Conservation (phyloP, 2,797 vertebrate species). For the Premnoplex brunnescens region DNA sequence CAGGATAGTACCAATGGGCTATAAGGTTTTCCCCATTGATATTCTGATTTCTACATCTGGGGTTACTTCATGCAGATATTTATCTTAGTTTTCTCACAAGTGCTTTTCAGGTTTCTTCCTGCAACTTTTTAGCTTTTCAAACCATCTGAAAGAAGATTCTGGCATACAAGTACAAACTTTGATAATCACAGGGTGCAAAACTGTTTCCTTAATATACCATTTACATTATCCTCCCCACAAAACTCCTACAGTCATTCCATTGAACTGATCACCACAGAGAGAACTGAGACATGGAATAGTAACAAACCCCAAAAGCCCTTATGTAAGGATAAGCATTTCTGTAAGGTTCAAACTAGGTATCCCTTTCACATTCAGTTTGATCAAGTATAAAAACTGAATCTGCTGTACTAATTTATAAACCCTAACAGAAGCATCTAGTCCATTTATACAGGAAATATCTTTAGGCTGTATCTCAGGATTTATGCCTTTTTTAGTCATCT, state of each 20-base stretch:
- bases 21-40: background rate
- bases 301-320: background rate
- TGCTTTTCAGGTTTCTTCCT: background rate
- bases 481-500: background rate
- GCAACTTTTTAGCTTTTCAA: background rate
- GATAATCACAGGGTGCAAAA: background rate
- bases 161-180: background rate
- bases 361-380: background rate
- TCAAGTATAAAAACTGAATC: background rate
- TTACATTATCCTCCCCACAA: background rate
- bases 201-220: background rate
- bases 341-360: background rate
- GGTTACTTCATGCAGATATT: background rate
- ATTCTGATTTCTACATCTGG: background rate
- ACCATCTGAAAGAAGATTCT: background rate
- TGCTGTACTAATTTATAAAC: background rate
- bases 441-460: background rate
- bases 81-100: background rate
- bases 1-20: rapidly evolving
- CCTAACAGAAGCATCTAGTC: background rate
- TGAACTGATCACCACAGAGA: background rate
- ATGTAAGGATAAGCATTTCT: background rate
- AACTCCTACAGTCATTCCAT: background rate
- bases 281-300: background rate
- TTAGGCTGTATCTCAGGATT: background rate